These are phyloP conservation scores for Axinella damicornis DNA, from an alignment of 37 sponge, comb jelly and placozoan genomes.

Conservation along the genomic window DNA sequence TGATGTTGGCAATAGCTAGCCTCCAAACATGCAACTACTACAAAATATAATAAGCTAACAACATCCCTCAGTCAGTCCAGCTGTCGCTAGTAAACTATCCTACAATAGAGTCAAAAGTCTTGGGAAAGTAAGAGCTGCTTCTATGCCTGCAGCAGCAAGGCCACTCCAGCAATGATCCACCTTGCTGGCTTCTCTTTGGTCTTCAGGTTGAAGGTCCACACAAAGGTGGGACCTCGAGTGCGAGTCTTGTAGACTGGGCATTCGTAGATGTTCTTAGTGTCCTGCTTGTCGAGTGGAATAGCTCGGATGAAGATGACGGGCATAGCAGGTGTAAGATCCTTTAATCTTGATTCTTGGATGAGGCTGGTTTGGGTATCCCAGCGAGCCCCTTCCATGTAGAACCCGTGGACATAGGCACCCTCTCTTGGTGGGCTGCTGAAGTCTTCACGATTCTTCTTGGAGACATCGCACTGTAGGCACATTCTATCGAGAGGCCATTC, in stretches of 20 bases:
- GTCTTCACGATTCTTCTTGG: slow-evolving; percentile 95
- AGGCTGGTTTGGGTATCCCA: slow-evolving; percentile 93
- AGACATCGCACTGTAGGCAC: slow-evolving; percentile 98
- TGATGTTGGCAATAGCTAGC: too few species aligned
- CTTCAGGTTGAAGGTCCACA: slow-evolving; percentile 99
- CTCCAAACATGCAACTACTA: too few species aligned
- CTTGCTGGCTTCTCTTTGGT: slow-evolving; percentile 97
- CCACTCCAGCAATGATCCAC: slow-evolving; percentile 98
- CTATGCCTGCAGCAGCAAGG: slow-evolving; percentile 75
- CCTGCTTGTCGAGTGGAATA: slow-evolving; percentile 97
- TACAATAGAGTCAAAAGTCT: not conserved
- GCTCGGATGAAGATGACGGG: slow-evolving; percentile 98
- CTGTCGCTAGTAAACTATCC: not conserved
- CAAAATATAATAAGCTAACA: too few species aligned
- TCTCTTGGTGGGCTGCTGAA: slow-evolving; percentile 96
- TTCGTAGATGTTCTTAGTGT: slow-evolving; percentile 95
- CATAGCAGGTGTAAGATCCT: slow-evolving; percentile 94
- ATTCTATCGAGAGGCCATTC: slow-evolving; percentile 99
- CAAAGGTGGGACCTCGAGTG: slow-evolving; percentile 94
- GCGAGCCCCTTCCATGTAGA: slow-evolving; percentile 99
- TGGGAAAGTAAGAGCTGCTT: not conserved
- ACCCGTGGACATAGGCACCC: slow-evolving; percentile 95
- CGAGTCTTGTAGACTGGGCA: slow-evolving; percentile 99
- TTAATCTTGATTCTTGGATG: slow-evolving; percentile 93
- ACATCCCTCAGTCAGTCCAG: too few species aligned